phyloP scores from a whole-genome alignment of 2,797 vertebrate species.

The Phaenicophaeus curvirostris region DNA sequence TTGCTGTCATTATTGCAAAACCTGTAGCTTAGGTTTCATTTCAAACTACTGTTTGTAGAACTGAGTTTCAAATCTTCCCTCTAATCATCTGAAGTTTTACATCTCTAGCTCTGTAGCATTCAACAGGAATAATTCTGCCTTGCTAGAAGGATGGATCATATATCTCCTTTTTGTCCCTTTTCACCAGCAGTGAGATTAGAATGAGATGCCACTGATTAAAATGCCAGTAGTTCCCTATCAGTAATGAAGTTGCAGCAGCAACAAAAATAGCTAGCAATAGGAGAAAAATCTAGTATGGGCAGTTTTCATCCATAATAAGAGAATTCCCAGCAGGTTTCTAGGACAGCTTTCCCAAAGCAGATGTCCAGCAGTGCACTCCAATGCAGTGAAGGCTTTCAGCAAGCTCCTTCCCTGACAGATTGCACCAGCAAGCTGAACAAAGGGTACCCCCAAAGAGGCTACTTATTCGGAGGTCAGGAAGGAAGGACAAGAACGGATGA shows the following conservation, averaged over 20 bases:
- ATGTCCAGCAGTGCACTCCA: neutral
- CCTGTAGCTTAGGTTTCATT: constrained; percentile 13
- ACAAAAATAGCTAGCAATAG: neutral
- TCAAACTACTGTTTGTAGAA: constrained; percentile 20
- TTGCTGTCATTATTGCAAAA: constrained; percentile 39
- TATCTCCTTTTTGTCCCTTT: neutral
- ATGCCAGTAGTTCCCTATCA: neutral
- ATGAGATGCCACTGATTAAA: constrained; percentile 4
- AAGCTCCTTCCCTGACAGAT: neutral
- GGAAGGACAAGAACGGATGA: neutral
- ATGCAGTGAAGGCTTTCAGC: neutral
- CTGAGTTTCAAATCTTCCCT: neutral
- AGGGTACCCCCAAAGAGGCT: neutral
- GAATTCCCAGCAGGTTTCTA: constrained; percentile 23
- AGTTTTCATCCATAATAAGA: constrained; percentile 4
- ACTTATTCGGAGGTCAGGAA: neutral
- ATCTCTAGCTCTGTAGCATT: neutral
- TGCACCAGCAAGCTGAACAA: neutral
- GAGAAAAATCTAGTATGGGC: neutral
- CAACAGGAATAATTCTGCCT: constrained; percentile 15
- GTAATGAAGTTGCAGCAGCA: neutral
- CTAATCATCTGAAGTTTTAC: constrained; percentile 2
- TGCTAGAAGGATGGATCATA: constrained; percentile 14
- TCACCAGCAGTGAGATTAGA: neutral
- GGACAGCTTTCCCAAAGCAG: neutral